Percentiles rank a stretch among this genome's conserved stretches.
Conservation (phyloP, 2,797 vertebrate species). For the Thripadectes ignobilis region DNA sequence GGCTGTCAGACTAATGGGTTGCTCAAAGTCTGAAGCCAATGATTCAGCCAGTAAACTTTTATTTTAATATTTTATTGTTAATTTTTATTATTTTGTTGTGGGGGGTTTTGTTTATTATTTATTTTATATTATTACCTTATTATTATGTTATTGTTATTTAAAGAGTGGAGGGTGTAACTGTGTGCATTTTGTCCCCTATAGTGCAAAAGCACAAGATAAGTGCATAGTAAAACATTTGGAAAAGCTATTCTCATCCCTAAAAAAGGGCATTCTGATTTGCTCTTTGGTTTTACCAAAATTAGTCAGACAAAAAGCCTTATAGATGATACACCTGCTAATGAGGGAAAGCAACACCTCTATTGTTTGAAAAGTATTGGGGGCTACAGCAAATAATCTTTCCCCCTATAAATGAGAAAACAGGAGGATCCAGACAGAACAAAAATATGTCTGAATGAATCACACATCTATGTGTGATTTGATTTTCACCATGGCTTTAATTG, state of each 20-base stretch:
- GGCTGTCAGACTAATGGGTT: not conserved
- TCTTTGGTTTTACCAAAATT: not conserved
- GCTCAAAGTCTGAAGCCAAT: not conserved
- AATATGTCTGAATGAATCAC: not conserved
- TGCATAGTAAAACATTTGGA: not conserved
- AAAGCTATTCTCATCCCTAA: not conserved
- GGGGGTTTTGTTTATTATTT: not conserved
- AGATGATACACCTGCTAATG: not conserved
- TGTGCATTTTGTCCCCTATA: not conserved
- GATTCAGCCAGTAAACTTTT: not conserved
- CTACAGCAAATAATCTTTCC: not conserved
- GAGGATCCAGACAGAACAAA: not conserved
- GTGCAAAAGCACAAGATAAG: not conserved
- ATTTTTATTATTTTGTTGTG: not conserved
- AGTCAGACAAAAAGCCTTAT: not conserved
- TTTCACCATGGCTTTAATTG: not conserved
- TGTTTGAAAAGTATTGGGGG: not conserved
- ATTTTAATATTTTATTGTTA: not conserved
- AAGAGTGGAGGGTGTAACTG: not conserved
- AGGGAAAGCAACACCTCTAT: not conserved
- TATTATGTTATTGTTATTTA: not conserved
- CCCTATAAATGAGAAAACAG: not conserved
- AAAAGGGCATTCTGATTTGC: not conserved
- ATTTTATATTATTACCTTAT: not conserved
- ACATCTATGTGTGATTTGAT: not conserved